These are phyloP conservation scores for Xyrauchen texanus DNA, from an alignment of 2,113 vertebrate genomes.

Conservation along the genomic window DNA sequence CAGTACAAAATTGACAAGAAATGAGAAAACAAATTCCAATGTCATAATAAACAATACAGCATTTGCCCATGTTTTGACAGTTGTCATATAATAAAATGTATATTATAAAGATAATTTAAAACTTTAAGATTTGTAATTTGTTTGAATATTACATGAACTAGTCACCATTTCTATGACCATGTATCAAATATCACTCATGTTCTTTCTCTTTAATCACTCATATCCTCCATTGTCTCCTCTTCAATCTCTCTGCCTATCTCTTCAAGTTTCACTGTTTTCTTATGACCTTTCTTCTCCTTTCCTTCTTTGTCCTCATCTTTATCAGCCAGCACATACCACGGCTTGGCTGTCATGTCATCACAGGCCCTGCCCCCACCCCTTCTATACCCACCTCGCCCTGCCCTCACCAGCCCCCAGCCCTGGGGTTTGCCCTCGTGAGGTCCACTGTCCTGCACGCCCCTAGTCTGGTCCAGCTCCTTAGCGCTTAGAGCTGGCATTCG, in stretches of 20 bases:
- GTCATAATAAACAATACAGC: not conserved
- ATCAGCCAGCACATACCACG: constrained; percentile 65
- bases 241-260: constrained; percentile 69
- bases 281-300: constrained; percentile 62
- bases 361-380: constrained; percentile 68
- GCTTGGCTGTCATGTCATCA: constrained; percentile 56
- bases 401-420: constrained; percentile 76
- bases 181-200: no score
- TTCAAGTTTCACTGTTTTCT: constrained; percentile 73
- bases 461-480: constrained; percentile 74
- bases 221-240: constrained; percentile 58
- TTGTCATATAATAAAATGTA: constrained; percentile 7
- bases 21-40: no score
- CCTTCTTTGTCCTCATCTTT: constrained; percentile 40
- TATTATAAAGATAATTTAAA: not conserved
- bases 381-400: constrained; percentile 75
- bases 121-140: no score
- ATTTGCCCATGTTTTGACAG: constrained; percentile 25
- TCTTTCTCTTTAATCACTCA: constrained; percentile 56
- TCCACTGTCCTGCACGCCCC: constrained; percentile 66
- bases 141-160: not conserved
- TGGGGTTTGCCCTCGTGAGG: constrained; percentile 59
- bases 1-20: no score
- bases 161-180: not conserved
- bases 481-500: constrained; percentile 76